Evolutionary conservation across 2,113 vertebrate genomes (phyloP).

Genomic region (Hippopotamus amphibius): DNA sequence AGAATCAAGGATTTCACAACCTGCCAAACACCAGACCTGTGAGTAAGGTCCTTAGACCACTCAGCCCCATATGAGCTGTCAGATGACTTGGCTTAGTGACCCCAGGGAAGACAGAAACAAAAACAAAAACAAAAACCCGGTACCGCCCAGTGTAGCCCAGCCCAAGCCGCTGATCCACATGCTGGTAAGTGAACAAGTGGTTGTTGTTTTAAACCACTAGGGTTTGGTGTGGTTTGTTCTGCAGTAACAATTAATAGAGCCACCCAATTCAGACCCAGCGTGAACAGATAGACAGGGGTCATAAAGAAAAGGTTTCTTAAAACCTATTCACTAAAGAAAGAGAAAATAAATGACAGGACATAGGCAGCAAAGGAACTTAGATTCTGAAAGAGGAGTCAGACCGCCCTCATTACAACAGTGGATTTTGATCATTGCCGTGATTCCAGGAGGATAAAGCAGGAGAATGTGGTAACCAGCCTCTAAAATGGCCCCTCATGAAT

Average conservation of each 20-base stretch:
- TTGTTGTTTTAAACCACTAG: conserved; percentile 5
- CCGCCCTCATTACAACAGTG: neutral
- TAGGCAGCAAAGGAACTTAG: neutral
- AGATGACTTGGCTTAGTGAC: neutral
- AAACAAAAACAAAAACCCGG: neutral
- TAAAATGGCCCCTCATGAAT: neutral
- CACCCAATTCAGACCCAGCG: neutral
- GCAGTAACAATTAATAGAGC: neutral
- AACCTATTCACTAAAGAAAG: neutral
- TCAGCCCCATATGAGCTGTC: neutral
- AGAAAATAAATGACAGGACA: conserved; percentile 6
- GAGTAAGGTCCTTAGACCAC: neutral
- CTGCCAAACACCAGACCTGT: neutral
- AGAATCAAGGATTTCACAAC: neutral
- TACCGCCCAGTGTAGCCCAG: neutral
- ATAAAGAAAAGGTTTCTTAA: neutral
- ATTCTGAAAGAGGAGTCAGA: conserved; percentile 10
- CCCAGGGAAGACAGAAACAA: neutral
- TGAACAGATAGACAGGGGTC: neutral
- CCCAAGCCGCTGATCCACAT: neutral
- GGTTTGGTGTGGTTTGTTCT: neutral
- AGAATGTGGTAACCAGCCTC: neutral
- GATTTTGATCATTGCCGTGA: neutral
- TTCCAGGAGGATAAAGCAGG: neutral
- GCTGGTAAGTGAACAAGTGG: neutral